Conservation (phyloP, 2,888 invertebrate genomes). For the Scelioninae gen. 1 region DNA sequence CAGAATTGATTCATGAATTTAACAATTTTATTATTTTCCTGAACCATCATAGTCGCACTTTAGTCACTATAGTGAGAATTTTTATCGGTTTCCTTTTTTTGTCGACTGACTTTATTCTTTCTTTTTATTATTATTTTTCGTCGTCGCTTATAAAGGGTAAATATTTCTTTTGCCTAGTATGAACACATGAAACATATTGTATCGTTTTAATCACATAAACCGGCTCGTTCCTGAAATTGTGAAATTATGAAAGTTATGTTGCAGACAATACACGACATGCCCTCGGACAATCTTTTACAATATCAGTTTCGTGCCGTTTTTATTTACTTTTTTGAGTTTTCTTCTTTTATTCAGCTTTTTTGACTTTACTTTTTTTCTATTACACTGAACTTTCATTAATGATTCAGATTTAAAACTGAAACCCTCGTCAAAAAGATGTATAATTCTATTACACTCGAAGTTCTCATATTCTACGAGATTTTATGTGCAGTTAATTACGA, state of each 20-base stretch:
- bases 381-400: neutral
- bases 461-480: too few relatives aligned
- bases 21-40: conserved; percentile 26
- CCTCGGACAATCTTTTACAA: conserved; percentile 57
- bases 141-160: conserved; percentile 69
- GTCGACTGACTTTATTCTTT: neutral
- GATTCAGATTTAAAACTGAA: too few relatives aligned
- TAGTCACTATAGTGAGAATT: conserved; percentile 70
- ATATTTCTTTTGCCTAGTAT: conserved; percentile 76
- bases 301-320: conserved; percentile 69
- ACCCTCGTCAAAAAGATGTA: too few relatives aligned
- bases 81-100: conserved; percentile 45
- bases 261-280: conserved; percentile 69
- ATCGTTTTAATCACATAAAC: conserved; percentile 73
- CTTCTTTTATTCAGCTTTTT: conserved; percentile 39
- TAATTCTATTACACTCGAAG: neutral
- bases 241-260: conserved; percentile 71
- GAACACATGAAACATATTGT: conserved; percentile 81
- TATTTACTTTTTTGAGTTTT: conserved; percentile 38
- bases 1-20: conserved; percentile 15
- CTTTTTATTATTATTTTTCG: conserved; percentile 41
- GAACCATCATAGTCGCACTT: conserved; percentile 57
- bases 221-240: conserved; percentile 74
- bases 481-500: too few relatives aligned
- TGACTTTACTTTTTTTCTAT: conserved; percentile 35